These are phyloP conservation scores for Arbacia lixula DNA, from an alignment of 53 echinoderm and acorn worm genomes.

Conservation along the genomic window DNA sequence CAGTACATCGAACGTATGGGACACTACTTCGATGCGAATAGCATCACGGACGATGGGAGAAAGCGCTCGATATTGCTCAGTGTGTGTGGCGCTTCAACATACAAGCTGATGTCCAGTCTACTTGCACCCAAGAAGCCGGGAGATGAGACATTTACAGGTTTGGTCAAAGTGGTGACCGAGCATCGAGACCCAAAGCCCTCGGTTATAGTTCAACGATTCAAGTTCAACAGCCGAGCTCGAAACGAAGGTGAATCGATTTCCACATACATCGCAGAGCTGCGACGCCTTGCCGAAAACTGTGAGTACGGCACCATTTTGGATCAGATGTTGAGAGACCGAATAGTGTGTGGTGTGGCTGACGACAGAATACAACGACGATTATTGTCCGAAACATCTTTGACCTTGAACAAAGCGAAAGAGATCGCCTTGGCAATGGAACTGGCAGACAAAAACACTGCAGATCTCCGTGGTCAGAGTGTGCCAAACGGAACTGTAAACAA, in stretches of 20 bases:
- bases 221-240: slow-evolving; percentile 37
- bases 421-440: slow-evolving; percentile 21
- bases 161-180: slow-evolving; percentile 34
- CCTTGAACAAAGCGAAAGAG: slow-evolving; percentile 10
- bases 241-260: slow-evolving; percentile 33
- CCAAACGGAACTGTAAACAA: neutral
- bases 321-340: slow-evolving; percentile 27
- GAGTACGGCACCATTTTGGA: slow-evolving; percentile 12
- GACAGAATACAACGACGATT: slow-evolving; percentile 17
- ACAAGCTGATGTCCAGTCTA: slow-evolving; percentile 34
- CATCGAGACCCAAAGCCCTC: slow-evolving; percentile 49
- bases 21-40: slow-evolving; percentile 29
- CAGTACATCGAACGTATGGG: slow-evolving; percentile 35
- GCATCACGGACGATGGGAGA: neutral
- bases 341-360: slow-evolving; percentile 47
- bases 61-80: slow-evolving; percentile 43
- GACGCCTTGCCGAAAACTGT: slow-evolving; percentile 32
- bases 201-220: slow-evolving; percentile 46
- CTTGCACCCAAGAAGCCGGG: slow-evolving; percentile 49
- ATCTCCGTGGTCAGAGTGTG: neutral
- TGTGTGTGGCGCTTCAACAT: slow-evolving; percentile 15
- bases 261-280: slow-evolving; percentile 18
- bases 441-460: slow-evolving; percentile 26
- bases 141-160: slow-evolving; percentile 22
- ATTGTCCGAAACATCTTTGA: slow-evolving; percentile 24